These are phyloP conservation scores for Riptortus pedestris DNA, from an alignment of 1,140 invertebrate species.

Conservation along the genomic window DNA sequence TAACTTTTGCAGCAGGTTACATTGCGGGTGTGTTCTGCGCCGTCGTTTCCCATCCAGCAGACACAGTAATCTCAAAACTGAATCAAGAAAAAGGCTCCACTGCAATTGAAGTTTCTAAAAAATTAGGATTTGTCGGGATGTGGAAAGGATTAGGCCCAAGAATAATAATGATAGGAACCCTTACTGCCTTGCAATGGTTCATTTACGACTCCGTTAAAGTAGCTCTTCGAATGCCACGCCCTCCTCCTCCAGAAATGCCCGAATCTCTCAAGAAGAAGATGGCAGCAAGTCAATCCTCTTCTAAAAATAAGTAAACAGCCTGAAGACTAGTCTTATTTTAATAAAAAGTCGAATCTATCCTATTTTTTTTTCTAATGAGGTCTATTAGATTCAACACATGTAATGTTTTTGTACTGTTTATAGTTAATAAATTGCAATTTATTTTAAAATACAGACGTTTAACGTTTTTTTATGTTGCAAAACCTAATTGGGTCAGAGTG, in stretches of 20 bases:
- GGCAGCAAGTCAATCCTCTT: no score
- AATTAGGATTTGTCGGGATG: constrained; percentile 57
- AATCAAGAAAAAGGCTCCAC: constrained; percentile 85
- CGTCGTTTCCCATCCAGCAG: constrained; percentile 96
- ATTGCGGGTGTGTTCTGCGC: constrained; percentile 99
- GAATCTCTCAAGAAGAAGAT: constrained; percentile 40
- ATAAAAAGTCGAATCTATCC: no score
- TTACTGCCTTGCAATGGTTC: constrained; percentile 98
- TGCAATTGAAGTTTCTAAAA: constrained; percentile 62
- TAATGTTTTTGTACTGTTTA: no score
- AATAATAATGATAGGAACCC: constrained; percentile 99
- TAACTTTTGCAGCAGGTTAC: constrained; percentile 96
- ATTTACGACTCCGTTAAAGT: constrained; percentile 98
- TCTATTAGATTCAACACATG: no score
- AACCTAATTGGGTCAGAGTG: no score
- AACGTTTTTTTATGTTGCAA: no score
- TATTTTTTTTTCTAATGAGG: no score
- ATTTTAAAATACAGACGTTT: no score
- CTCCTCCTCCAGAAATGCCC: constrained; percentile 97
- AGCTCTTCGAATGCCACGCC: constrained; percentile 79
- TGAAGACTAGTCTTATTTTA: no score
- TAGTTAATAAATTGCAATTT: no score
- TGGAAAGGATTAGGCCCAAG: constrained; percentile 96
- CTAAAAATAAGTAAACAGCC: no score
- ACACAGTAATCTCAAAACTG: constrained; percentile 96